Base-by-base conservation (phyloP, 2,113 vertebrate genomes). In the Enhydra lutris region DNA sequence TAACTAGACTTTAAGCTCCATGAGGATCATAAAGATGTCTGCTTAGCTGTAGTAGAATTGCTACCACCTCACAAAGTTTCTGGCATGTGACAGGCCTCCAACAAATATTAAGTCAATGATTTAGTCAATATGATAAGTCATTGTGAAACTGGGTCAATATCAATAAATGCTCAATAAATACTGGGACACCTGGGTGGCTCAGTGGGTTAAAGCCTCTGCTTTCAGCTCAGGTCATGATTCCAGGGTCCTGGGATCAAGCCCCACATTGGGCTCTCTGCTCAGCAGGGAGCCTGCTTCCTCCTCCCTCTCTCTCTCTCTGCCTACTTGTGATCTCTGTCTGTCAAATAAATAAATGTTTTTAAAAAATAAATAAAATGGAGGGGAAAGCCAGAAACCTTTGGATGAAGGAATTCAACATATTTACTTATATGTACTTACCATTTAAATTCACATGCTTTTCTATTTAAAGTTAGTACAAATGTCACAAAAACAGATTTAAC, bases 101-200 rank as follows among this genome's bases (percentile, higher is more conserved):
- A 94, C 45, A 96, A 94, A 85, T 85, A 76, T 55, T 88, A 73
- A 95, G 47, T 42, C 59, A 82, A 36, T 57, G 74, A 78, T 0
- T 83, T 47, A 89, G 67, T 90, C 57, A 76, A 74, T 69, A 85
- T 55, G 69, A 47, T 52, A 81, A 93, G 12, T 86, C 50, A 55
- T 47, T 31, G 45, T 18, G 34, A 6, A 65, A 15, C 11, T 67
- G 52, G 18, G 26, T 90, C 85, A 45, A 47, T 76, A 76, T 29
- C 73, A 96, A 89, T 55, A 97, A 83, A 85, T 83, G 24, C 31
- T 95, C 63, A 89, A 82, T 45, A 92, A 69, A 50, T 78, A 89
- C 45, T 47, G 10, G 45, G 45, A 10, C 9, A 0, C 45, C 45
- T 47, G 45, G 45, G 45, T 47, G 45, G 45, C 45, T 47, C 45